Conservation (phyloP, 2,888 invertebrate genomes). For the Ectemnius cavifrons region DNA sequence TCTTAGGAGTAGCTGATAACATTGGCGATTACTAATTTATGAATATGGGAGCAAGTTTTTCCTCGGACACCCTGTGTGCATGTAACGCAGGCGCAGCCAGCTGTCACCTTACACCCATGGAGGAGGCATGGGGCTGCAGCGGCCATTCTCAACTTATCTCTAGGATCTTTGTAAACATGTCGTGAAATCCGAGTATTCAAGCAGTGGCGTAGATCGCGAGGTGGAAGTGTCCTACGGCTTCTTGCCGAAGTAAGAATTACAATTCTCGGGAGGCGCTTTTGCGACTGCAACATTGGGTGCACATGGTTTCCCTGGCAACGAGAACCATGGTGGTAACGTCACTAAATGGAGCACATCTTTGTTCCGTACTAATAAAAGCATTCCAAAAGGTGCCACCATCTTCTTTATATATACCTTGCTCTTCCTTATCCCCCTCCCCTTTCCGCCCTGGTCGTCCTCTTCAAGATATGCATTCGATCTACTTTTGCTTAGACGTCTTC, state of each 20-base stretch:
- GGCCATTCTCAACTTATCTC: slow-evolving; percentile 78
- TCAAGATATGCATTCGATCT: slow-evolving; percentile 13
- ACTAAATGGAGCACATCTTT: slow-evolving; percentile 70
- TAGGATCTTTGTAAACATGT: slow-evolving; percentile 79
- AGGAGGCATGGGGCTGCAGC: slow-evolving; percentile 73
- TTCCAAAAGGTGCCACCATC: slow-evolving; percentile 46
- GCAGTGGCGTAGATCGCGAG: slow-evolving; percentile 75
- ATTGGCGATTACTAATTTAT: too few species aligned
- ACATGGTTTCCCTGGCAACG: slow-evolving; percentile 67
- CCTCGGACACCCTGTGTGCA: slow-evolving; percentile 58
- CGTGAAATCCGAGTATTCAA: slow-evolving; percentile 78
- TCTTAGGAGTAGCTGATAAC: too few species aligned
- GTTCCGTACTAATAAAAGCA: slow-evolving; percentile 68
- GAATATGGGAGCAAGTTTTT: slow-evolving; percentile 35
- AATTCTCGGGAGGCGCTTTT: slow-evolving; percentile 32
- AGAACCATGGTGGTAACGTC: slow-evolving; percentile 60
- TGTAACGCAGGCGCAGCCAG: slow-evolving; percentile 75
- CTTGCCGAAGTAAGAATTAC: slow-evolving; percentile 45
- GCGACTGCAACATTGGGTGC: slow-evolving; percentile 53
- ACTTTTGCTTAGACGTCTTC: not conserved
- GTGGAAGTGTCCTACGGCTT: slow-evolving; percentile 56
- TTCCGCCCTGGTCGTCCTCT: slow-evolving; percentile 12
- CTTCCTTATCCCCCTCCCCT: slow-evolving; percentile 26
- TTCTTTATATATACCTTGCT: slow-evolving; percentile 22
- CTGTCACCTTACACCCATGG: slow-evolving; percentile 78